Conservation (phyloP, 2,888 invertebrate genomes). For the Protula sp. region DNA sequence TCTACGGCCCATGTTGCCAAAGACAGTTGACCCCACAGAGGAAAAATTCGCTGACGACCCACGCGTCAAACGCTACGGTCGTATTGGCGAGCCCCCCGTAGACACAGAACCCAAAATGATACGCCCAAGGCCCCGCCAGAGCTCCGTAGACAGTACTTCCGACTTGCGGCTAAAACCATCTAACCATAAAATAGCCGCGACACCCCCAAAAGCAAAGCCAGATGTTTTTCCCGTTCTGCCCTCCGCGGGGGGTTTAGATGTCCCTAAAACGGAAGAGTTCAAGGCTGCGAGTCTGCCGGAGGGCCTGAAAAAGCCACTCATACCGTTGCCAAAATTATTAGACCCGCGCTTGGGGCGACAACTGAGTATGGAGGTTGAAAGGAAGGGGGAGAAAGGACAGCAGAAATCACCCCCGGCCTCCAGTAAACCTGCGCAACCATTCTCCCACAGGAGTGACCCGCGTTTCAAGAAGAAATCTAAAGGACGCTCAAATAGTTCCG, state of each 20-base stretch:
- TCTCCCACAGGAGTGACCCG: conserved; percentile 43
- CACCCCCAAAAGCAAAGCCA: not conserved
- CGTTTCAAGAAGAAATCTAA: conserved; percentile 42
- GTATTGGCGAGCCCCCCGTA: not conserved
- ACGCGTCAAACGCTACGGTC: conserved; percentile 8
- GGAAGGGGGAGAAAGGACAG: not conserved
- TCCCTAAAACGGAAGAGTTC: not conserved
- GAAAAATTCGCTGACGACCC: conserved; percentile 14
- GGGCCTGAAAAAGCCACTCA: not conserved
- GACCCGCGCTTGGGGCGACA: not conserved
- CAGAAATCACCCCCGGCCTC: not conserved
- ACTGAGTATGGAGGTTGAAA: not conserved
- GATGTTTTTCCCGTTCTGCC: not conserved
- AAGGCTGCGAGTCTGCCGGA: not conserved
- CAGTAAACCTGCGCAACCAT: not conserved
- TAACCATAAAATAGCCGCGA: not conserved
- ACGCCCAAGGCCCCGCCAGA: not conserved
- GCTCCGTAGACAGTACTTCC: not conserved
- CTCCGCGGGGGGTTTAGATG: no score
- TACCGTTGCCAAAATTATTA: not conserved
- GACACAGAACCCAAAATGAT: not conserved
- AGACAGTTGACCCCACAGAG: conserved; percentile 9
- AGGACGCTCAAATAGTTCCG: not conserved
- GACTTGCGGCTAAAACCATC: not conserved
- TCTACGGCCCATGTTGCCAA: conserved; percentile 4